A percentile compares a stretch with the other conserved stretches of the same genome.
These are phyloP conservation scores for Cerceris ruficornis DNA, from an alignment of 2,888 invertebrate genomes.

Conservation along the genomic window DNA sequence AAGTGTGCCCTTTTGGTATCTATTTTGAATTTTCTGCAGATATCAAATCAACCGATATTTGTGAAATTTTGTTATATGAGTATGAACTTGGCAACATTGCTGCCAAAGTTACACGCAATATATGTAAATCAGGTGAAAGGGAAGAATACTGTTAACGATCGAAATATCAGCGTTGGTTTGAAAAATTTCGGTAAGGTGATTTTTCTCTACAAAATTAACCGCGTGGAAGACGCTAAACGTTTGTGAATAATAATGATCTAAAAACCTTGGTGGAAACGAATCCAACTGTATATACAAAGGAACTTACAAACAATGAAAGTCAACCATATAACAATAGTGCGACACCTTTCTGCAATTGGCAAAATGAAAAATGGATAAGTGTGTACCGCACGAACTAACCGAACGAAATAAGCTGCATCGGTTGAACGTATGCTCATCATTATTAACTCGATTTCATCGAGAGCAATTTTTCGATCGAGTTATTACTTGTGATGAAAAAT, in stretches of 20 bases:
- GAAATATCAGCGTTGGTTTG: slow-evolving; percentile 28
- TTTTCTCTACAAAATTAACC: slow-evolving; percentile 31
- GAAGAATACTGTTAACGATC: slow-evolving; percentile 25
- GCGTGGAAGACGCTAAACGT: slow-evolving; percentile 28
- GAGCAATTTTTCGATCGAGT: slow-evolving; percentile 28
- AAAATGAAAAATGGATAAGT: slow-evolving; percentile 46
- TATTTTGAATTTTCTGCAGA: no score
- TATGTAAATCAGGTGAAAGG: slow-evolving; percentile 16
- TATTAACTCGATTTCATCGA: slow-evolving; percentile 23
- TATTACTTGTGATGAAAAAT: slow-evolving; percentile 39
- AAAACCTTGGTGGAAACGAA: slow-evolving; percentile 29
- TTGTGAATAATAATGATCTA: slow-evolving; percentile 28
- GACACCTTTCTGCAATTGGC: slow-evolving; percentile 38
- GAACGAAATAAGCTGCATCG: no score
- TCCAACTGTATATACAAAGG: slow-evolving; percentile 26
- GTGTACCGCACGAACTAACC: no score
- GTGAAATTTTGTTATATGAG: no score
- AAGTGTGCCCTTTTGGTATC: no score
- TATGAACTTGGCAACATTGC: no score
- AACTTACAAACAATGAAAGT: slow-evolving; percentile 30
- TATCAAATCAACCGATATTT: no score
- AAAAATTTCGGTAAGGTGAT: slow-evolving; percentile 28
- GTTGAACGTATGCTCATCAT: slow-evolving; percentile 24
- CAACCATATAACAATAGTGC: slow-evolving; percentile 32
- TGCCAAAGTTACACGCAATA: slow-evolving; percentile 24